phyloP scores from a whole-genome alignment of 2,888 invertebrate species.

The Brenthis hecate region DNA sequence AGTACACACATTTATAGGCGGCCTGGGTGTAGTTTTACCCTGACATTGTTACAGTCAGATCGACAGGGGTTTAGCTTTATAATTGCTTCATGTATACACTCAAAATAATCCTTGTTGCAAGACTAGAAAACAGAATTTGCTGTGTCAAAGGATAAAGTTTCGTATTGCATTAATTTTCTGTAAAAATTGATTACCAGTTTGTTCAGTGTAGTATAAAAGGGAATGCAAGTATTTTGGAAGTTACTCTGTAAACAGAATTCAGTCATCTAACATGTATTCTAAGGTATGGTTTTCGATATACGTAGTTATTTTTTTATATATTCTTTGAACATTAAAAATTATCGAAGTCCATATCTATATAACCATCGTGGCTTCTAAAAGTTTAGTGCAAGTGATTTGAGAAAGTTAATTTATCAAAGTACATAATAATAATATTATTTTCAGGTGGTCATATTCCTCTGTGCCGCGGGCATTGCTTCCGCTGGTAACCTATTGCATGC shows the following conservation, averaged over 20 bases:
- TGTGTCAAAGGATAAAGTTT: conserved; percentile 33
- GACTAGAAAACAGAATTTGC: conserved; percentile 43
- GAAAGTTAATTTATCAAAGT: neutral
- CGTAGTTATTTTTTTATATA: neutral
- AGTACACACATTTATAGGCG: conserved; percentile 42
- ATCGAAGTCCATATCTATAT: neutral
- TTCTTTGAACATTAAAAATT: neutral
- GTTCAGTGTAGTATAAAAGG: conserved; percentile 65
- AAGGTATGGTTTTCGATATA: conserved; percentile 53
- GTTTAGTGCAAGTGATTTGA: too few species aligned
- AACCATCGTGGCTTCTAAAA: too few species aligned
- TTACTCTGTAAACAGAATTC: conserved; percentile 61
- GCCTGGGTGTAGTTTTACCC: conserved; percentile 46
- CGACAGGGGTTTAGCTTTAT: conserved; percentile 39
- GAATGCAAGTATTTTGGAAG: conserved; percentile 57
- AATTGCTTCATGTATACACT: conserved; percentile 21
- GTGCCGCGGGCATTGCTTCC: conserved; percentile 81
- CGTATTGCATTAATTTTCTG: conserved; percentile 53
- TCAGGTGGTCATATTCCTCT: conserved; percentile 81
- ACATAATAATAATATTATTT: conserved; percentile 42
- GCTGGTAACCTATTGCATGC: conserved; percentile 81
- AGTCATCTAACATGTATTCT: conserved; percentile 62
- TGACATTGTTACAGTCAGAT: conserved; percentile 54
- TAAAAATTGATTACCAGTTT: conserved; percentile 66
- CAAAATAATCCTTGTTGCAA: conserved; percentile 39